Evolutionary conservation across 2,888 invertebrate species (phyloP).

Genomic region (Eutolmus rufibarbis): DNA sequence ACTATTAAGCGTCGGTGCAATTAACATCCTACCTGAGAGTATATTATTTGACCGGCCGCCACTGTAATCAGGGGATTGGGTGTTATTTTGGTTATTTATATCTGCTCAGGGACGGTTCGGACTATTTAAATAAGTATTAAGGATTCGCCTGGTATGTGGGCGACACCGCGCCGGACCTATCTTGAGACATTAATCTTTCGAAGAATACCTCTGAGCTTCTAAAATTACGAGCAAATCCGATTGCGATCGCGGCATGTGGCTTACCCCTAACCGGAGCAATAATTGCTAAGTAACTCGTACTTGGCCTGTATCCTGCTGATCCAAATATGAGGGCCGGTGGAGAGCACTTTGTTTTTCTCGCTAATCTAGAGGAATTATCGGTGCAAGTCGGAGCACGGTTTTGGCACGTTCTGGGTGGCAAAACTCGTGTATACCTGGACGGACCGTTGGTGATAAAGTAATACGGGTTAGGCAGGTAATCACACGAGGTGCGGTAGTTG

Average conservation of each 20-base stretch:
- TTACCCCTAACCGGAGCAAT: neutral
- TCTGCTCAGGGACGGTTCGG: neutral
- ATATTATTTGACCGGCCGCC: slow-evolving; percentile 14
- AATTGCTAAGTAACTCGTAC: neutral
- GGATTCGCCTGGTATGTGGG: neutral
- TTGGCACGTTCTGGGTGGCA: slow-evolving; percentile 45
- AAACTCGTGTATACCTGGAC: slow-evolving; percentile 34
- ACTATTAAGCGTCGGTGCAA: neutral
- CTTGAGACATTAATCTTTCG: neutral
- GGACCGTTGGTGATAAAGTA: neutral
- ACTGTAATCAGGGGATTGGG: slow-evolving; percentile 21
- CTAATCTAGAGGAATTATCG: neutral
- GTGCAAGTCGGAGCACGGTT: slow-evolving; percentile 27
- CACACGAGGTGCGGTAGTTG: neutral
- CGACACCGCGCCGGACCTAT: neutral
- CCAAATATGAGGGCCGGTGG: neutral
- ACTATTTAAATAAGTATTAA: neutral
- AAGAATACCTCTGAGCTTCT: neutral
- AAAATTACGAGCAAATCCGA: neutral
- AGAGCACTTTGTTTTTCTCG: neutral
- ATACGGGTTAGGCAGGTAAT: slow-evolving; percentile 16
- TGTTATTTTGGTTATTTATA: slow-evolving; percentile 8
- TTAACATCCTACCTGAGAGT: neutral
- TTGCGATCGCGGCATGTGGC: slow-evolving; percentile 24
- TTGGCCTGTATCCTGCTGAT: neutral